These are phyloP conservation scores for Typhlomys cinereus DNA, from an alignment of 2,113 vertebrate genomes.

Conservation along the genomic window DNA sequence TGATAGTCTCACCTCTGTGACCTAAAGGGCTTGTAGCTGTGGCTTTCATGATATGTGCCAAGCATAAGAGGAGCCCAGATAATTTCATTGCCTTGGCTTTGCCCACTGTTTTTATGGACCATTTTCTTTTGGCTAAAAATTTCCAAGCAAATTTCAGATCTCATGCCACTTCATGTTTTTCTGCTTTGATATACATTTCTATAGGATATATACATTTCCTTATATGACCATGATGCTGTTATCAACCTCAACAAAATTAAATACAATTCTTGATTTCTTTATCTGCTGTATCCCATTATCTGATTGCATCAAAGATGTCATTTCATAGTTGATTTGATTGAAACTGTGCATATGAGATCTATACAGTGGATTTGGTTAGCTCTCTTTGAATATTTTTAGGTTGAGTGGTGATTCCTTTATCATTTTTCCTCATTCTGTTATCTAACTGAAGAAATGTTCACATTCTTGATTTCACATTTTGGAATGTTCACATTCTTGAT, in stretches of 20 bases:
- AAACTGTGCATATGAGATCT: background rate
- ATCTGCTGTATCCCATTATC: background rate
- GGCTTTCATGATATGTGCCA: background rate
- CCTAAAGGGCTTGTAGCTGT: background rate
- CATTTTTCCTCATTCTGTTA: background rate
- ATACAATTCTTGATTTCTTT: slow-evolving; percentile 13
- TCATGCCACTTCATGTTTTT: background rate
- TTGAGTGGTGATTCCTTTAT: background rate
- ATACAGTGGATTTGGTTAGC: background rate
- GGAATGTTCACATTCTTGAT: background rate
- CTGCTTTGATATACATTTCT: background rate
- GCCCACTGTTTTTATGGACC: background rate
- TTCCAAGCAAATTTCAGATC: slow-evolving; percentile 23
- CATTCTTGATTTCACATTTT: too few relatives aligned
- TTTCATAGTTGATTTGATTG: slow-evolving; percentile 43
- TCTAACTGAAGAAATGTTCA: background rate
- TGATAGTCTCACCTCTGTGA: background rate
- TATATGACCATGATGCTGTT: background rate
- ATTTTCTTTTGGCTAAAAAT: background rate
- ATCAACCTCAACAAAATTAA: background rate
- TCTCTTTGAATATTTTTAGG: background rate
- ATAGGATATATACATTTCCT: background rate
- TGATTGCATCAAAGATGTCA: background rate
- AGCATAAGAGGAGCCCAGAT: background rate
- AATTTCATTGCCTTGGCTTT: background rate